Conservation (phyloP, 1,140 invertebrate species). For the Solen grandis region DNA sequence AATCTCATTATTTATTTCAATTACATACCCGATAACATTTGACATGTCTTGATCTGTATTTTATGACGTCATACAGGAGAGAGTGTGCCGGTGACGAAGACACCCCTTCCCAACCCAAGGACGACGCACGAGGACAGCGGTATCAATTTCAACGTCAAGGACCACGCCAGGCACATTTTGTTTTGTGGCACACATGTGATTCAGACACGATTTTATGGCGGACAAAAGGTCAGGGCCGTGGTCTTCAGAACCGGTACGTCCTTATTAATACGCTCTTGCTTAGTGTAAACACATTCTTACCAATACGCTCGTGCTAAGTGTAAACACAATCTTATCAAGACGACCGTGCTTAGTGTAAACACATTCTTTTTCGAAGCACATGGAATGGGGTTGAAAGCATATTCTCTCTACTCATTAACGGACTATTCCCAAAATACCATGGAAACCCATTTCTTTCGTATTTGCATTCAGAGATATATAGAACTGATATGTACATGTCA, state of each 20-base stretch:
- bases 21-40: too few species aligned
- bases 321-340: neutral
- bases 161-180: slow-evolving; percentile 93
- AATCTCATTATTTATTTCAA: too few species aligned
- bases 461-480: too few species aligned
- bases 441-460: too few species aligned
- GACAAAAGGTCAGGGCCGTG: slow-evolving; percentile 86
- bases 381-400: too few species aligned
- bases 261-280: neutral
- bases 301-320: neutral
- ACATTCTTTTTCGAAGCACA: too few species aligned
- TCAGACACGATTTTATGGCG: slow-evolving; percentile 95
- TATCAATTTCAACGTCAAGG: slow-evolving; percentile 80
- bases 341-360: neutral
- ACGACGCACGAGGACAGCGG: slow-evolving; percentile 56
- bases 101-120: slow-evolving; percentile 86
- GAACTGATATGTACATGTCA: too few species aligned
- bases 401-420: too few species aligned
- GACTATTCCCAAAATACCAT: too few species aligned
- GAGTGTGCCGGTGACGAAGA: slow-evolving; percentile 95
- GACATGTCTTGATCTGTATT: too few species aligned
- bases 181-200: slow-evolving; percentile 97
- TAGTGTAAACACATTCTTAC: neutral
- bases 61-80: slow-evolving; percentile 82
- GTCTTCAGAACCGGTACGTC: slow-evolving; percentile 87